Base-by-base conservation (phyloP, 2,797 vertebrate genomes). In the Urophycis tenuis region DNA sequence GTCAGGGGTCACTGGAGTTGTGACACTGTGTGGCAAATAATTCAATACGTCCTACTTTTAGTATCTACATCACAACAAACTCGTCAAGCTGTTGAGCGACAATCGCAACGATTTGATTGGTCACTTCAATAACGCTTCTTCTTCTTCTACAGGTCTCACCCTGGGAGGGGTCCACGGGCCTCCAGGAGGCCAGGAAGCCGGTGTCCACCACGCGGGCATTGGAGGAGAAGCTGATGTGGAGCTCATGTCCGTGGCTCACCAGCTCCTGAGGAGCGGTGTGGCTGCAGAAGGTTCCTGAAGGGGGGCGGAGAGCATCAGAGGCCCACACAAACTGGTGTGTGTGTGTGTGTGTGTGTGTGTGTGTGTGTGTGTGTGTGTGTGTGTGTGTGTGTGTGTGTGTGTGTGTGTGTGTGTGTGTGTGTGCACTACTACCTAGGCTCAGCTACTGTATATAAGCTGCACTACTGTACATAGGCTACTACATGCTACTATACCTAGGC, bases 181-280 rank as follows among this genome's bases (percentile, higher is more conserved):
- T 90, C 93, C 93, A 94, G 32, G 78, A 81, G 25, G 90, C 92
- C 0, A 3, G 32, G 83, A 95, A 94, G 79, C 94, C 94, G 0
- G 85, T 85, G 83, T 95, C 93, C 82, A 94, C 93, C 60, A 94
- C 88, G 73, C 81, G 92, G 85, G 85, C 82, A 53, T 94, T 94
- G 81, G 92, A 91, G 25, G 88, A 87, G 87, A 94, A 94, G 49
- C 31, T 83, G 81, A 94, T 81, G 12, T 80, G 85, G 82, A 94
- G 85, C 0, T 11, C 82, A 79, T 92, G 85, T 45, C 91, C 90
- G 45, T 85, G 79, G n/a, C 92, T 93, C 80, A 93, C 91, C 78
- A 93, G 64, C 73, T 91, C 91, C 79, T 72, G 74, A 32, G 93
- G 93, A 30, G 84, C 49, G 0, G 75, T 60, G 30, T 87, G 83